Base-by-base conservation (phyloP, 2,113 vertebrate genomes). In the Hippolais icterina region DNA sequence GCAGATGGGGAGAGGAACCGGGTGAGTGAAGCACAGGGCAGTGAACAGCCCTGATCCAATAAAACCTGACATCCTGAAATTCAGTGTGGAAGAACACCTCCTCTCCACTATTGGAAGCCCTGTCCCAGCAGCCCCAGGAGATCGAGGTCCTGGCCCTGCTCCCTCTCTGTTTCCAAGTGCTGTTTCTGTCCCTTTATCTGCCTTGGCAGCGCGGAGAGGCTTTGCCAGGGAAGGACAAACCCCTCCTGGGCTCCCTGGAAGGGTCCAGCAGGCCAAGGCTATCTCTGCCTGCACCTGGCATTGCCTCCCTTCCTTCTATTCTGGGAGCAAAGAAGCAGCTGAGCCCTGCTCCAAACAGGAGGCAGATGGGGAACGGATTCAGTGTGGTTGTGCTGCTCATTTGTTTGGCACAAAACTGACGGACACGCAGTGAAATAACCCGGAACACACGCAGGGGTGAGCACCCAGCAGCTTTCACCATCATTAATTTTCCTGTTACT, bases 261-360 rank as follows among this genome's bases (percentile, higher is more conserved):
- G 79, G 88, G 47, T 72, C 59, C 79, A 69, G n/a, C 61, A 69
- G 91, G 94, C 66, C 74, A 33, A 5, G 81, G 60, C 70, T 89
- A 70, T 47, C 70, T 21, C 78, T 71, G 92, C 88, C 79, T 71
- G 90, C 93, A 86, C 94, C 94, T 97, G 90, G 96, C 96, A 95
- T 94, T 92, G 96, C 20, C 56, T 94, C 78, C 60, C 64, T 69
- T 72, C 80, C 78, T 90, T 64, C 96, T 94, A 93, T 96, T 97
- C 93, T 52, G 93, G 94, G 96, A 90, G 72, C 79, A 47, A 79
- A 39, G 85, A 10, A 88, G 28, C 96, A 97, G 95, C 96, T 96
- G 96, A 97, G 96, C 93, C 86, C 89, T 16, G 93, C 92, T 57
- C 3, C 6, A 70, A 24, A n/a, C 11, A 33, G 79, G 90, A 81